A percentile compares a stretch with the other conserved stretches of the same genome.
These are phyloP conservation scores for Ptilodon capucinus DNA, from an alignment of 2,888 invertebrate species.

Conservation along the genomic window DNA sequence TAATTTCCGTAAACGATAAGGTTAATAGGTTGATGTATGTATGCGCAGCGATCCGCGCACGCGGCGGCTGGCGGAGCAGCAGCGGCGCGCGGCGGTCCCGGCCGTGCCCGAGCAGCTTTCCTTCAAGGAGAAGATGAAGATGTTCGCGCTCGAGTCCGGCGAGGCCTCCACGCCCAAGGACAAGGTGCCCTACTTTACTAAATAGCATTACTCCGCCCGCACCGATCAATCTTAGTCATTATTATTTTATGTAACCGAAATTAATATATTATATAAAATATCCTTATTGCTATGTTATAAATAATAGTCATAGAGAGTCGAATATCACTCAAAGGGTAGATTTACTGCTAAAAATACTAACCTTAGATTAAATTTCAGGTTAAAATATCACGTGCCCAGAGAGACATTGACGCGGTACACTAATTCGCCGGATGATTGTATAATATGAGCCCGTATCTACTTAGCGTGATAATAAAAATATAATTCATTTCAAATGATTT, in stretches of 20 bases:
- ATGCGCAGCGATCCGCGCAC: constrained; percentile 91
- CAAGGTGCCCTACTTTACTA: constrained; percentile 76
- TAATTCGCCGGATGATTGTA: constrained; percentile 44
- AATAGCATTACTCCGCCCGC: neutral
- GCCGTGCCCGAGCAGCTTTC: constrained; percentile 95
- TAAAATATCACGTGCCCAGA: constrained; percentile 97
- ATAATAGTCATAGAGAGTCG: too few species aligned
- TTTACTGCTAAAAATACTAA: neutral
- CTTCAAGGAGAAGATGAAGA: constrained; percentile 99
- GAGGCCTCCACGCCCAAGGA: constrained; percentile 96
- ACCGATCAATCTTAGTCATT: neutral
- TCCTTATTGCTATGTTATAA: too few species aligned
- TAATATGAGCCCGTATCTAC: neutral
- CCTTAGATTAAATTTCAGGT: constrained; percentile 72
- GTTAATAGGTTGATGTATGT: too few species aligned
- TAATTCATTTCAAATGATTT: constrained; percentile 12
- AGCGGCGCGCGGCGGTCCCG: constrained; percentile 84
- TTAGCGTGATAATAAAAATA: neutral
- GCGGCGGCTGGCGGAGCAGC: constrained; percentile 92
- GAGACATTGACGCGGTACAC: constrained; percentile 93
- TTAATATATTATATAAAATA: neutral
- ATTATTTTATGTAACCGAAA: neutral
- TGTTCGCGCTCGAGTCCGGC: constrained; percentile 98
- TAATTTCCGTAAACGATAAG: too few species aligned
- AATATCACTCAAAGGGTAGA: neutral